These are phyloP conservation scores for Chloroceryle amazona DNA, from an alignment of 2,797 vertebrate genomes.

Conservation along the genomic window DNA sequence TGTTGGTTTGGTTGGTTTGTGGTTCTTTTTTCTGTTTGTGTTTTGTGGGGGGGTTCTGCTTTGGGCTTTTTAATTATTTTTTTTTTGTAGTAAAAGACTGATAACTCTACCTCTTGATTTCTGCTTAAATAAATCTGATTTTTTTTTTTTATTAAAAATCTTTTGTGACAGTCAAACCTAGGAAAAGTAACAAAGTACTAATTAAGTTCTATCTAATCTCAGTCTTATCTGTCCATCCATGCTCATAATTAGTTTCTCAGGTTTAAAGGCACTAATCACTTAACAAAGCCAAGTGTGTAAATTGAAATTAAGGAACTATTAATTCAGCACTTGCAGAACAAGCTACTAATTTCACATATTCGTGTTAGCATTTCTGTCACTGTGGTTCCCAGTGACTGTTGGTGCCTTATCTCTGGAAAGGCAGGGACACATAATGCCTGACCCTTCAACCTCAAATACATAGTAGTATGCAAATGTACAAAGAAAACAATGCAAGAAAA, in stretches of 20 bases:
- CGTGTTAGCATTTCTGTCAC: not conserved
- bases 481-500: not conserved
- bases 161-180: not conserved
- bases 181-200: not conserved
- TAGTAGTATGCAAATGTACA: not conserved
- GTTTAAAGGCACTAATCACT: constrained; percentile 15
- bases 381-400: not conserved
- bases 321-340: constrained; percentile 8
- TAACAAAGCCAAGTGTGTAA: not conserved
- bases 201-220: constrained; percentile 28
- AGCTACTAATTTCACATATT: not conserved
- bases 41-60: too few species aligned
- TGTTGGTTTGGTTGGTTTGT: too few species aligned
- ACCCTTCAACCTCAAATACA: not conserved
- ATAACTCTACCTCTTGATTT: not conserved
- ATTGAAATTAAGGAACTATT: constrained; percentile 22
- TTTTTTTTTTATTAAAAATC: not conserved
- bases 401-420: not conserved
- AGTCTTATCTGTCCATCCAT: not conserved
- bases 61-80: too few species aligned
- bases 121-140: not conserved
- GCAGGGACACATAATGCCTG: not conserved
- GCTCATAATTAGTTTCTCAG: not conserved
- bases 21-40: too few species aligned
- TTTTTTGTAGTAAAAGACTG: not conserved